Base-by-base conservation (phyloP, 2,888 invertebrate genomes). In the Celastrina argiolus region DNA sequence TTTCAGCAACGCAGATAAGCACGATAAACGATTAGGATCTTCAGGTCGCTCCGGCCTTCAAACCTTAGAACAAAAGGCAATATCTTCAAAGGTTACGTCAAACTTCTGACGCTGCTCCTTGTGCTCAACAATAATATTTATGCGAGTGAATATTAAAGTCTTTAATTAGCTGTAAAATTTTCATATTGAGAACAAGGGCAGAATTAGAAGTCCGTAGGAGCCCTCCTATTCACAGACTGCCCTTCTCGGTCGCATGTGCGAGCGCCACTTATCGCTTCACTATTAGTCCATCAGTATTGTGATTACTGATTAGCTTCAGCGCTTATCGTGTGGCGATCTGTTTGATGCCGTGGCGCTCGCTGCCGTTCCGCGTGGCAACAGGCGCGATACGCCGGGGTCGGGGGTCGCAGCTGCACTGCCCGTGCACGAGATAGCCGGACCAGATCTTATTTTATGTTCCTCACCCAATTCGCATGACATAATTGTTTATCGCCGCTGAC, bases 361-460 rank as follows among this genome's bases (percentile, higher is more conserved):
- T 31, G 10, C 16, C 16, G 12, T 59, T 59, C 59, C 59, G 59
- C 10, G 31, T 59, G 59, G 31, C 31, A 34, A 59, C 59, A 28
- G 59, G 10, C 59, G 28, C 28, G 59, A 59, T 34, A 59, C 26
- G 34, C 12, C 34, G 59, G 58, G 31, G 8, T 10, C 34, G 59
- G 7, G 8, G 31, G 31, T 31, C 14, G 58, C 28, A 6, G 59
- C 59, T 34, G 59, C 59, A 34, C 34, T 12, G 59, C 31, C 18
- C 18, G 59, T 59, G 59, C 59, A 59, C 26, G 34, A 31, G 59
- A 59, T 59, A 59, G 59, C 34, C 34, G 2, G n/a, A 16, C 59
- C 31, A n/a, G 16, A 31, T 18, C 16, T 58, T 58, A 58, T 58
- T 31, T n/a, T 58, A 31, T 28, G 28, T 31, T 58, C 8, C 59